These are phyloP conservation scores for Sus scrofa DNA, from an alignment of 2,113 vertebrate genomes.

Conservation along the genomic window DNA sequence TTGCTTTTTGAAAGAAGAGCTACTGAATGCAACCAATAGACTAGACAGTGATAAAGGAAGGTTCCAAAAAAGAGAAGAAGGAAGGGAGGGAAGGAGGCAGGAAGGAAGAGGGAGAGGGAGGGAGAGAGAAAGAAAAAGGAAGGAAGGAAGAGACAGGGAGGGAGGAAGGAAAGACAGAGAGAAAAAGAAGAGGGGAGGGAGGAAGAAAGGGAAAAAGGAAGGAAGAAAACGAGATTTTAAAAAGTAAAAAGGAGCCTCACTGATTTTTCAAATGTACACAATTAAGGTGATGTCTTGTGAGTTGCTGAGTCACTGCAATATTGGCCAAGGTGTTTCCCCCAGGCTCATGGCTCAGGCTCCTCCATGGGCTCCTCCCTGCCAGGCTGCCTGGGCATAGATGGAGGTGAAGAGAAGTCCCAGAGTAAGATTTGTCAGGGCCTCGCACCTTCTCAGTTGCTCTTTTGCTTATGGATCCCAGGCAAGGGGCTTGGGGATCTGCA, in stretches of 20 bases:
- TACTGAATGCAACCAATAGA: not conserved
- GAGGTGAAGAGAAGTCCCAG: too few species aligned
- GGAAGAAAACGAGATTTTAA: too few species aligned
- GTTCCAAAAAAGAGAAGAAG: not conserved
- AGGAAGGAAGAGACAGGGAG: too few species aligned
- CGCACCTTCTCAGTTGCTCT: not conserved
- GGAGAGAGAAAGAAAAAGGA: too few species aligned
- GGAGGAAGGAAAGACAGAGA: too few species aligned
- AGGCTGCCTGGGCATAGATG: not conserved
- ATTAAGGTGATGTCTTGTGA: not conserved
- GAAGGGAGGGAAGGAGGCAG: too few species aligned
- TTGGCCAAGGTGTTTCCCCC: not conserved
- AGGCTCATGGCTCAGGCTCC: not conserved
- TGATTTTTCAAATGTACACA: not conserved
- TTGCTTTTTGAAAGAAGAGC: not conserved
- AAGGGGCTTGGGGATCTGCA: rapidly evolving
- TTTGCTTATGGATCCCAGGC: not conserved
- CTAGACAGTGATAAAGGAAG: not conserved
- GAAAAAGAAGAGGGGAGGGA: too few species aligned
- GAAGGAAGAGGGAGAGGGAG: too few species aligned
- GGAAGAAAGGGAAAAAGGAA: too few species aligned
- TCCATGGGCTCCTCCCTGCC: too few species aligned
- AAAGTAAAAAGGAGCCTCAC: not conserved
- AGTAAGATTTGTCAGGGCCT: too few species aligned
- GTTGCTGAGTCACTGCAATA: not conserved